phyloP scores from a whole-genome alignment of 35 echinoderm and acorn worm genomes.

The Amphiura filiformis region DNA sequence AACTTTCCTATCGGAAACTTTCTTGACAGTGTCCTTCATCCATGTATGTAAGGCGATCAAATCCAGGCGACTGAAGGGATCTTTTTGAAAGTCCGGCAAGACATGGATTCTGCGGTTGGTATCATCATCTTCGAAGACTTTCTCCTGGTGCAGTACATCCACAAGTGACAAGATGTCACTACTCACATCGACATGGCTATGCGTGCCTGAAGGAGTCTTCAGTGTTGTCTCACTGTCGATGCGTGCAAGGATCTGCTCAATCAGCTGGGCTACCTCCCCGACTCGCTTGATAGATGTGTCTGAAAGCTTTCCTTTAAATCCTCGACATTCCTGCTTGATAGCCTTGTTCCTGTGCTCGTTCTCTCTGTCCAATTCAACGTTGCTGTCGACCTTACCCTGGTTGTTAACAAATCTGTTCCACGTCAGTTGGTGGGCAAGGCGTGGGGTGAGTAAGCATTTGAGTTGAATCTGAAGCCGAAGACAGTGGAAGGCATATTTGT shows the following conservation, averaged over 20 bases:
- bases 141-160: background rate
- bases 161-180: background rate
- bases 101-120: too few relatives aligned
- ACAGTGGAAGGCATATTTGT: constrained; percentile 46
- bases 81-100: background rate
- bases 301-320: constrained; percentile 30
- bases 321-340: constrained; percentile 44
- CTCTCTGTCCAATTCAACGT: constrained; percentile 41
- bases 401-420: constrained; percentile 58
- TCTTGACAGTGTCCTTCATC: background rate
- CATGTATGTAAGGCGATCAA: background rate
- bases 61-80: background rate
- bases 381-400: constrained; percentile 22
- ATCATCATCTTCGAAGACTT: background rate
- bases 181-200: background rate
- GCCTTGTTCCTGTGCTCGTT: constrained; percentile 41
- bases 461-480: background rate
- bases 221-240: background rate
- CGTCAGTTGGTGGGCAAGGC: constrained; percentile 31
- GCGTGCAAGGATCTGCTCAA: background rate
- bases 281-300: constrained; percentile 25
- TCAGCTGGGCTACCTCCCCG: background rate
- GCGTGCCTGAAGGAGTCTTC: background rate
- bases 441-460: constrained; percentile 24
- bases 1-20: background rate